Percentiles rank a stretch among this genome's conserved stretches.
phyloP scores from a whole-genome alignment of 2,888 invertebrate genomes.

The Bimastos eiseni region DNA sequence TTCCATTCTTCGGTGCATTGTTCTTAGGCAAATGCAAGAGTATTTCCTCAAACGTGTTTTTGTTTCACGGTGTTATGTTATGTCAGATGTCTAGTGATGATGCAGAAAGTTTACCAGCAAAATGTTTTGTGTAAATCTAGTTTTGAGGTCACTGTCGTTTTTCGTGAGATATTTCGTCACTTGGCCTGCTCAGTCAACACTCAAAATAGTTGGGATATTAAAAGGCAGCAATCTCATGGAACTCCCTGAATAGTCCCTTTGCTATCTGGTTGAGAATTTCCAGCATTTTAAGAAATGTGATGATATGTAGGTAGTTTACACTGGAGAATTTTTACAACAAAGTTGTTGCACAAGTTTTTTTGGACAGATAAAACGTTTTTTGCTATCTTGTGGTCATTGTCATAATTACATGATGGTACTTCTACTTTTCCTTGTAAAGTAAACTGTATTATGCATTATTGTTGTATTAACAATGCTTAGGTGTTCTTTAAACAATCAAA shows the following conservation, averaged over 20 bases:
- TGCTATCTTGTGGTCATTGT: background rate
- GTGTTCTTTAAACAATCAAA: background rate
- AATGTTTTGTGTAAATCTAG: background rate
- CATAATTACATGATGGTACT: background rate
- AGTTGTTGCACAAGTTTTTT: background rate
- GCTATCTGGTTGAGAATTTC: background rate
- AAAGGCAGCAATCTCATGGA: conserved; percentile 2
- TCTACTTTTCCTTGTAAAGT: background rate
- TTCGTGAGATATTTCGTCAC: background rate
- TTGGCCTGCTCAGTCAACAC: background rate
- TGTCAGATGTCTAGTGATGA: background rate
- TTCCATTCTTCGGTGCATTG: background rate
- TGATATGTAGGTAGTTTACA: background rate
- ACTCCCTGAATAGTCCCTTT: background rate
- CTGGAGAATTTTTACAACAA: background rate
- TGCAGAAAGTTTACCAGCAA: background rate
- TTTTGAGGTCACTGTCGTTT: background rate
- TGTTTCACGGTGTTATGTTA: background rate
- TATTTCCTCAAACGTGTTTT: background rate
- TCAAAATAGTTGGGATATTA: background rate
- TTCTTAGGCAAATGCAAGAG: background rate
- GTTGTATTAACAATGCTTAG: background rate
- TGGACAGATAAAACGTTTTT: background rate
- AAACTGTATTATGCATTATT: background rate
- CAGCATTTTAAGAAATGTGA: background rate